Evolutionary conservation across 1,140 invertebrate genomes (phyloP), one percentile per base, ranked within the genome.

Genomic region (Sinonovacula constricta): DNA sequence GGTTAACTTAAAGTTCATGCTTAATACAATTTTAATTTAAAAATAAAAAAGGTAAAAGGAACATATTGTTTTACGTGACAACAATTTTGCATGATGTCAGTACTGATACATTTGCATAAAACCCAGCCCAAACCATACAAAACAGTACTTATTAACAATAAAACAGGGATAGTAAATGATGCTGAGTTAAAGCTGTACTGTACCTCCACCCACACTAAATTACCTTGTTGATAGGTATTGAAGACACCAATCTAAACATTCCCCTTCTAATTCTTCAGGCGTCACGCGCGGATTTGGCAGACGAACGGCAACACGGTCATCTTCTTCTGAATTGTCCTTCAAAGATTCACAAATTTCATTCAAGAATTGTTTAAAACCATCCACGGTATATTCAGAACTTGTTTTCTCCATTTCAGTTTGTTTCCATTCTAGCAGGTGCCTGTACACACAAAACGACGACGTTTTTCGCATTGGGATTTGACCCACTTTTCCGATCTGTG

Each of bases 201-300:
- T n/a, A n/a, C n/a, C 60, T 31, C n/a, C 10, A n/a, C 26, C 54
- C 66, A 63, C 57, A 31, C 12, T 49, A 36, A 28, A n/a, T 69
- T 63, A 78, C 75, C 75, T 78, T 63, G 75, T 63, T 62, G 75
- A 69, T 31, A 78, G 66, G 67, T 49, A 68, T n/a, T 78, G 45
- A 30, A 56, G 49, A 24, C 75, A 78, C 65, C 75, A 78, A 45
- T 69, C 75, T 10, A 78, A 22, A 33, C 75, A 78, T 69, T 78
- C 75, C 24, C 75, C 75, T 56, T 78, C 75, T 28, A 78, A 63
- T 70, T 78, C 75, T 31, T n/a, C 45, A 14, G 39, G 36, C 15
- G 66, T 69, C 28, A 78, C 28, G 24, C 67, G 65, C 22, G 75
- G 66, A 63, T 78, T 78, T 24, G 57, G 4, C 30, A 49, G 28